A percentile compares a stretch with the other conserved stretches of the same genome.
Conservation (phyloP, 2,888 invertebrate genomes). For the Ochropleura leucogaster region DNA sequence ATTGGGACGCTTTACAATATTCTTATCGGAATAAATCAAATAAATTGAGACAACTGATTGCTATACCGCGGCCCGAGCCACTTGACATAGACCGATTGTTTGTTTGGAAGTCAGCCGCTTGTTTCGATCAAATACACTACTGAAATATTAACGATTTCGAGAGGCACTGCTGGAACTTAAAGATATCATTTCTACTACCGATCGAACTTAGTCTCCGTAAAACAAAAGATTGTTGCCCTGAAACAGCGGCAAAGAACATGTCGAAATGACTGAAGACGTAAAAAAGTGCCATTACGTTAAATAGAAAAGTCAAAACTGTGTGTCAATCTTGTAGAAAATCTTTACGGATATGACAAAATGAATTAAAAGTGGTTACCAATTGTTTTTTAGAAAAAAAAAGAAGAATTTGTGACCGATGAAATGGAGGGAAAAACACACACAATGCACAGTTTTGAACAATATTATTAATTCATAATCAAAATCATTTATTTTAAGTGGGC, state of each 20-base stretch:
- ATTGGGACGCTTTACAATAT: constrained; percentile 33
- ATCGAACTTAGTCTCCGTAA: not conserved
- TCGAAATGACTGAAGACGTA: not conserved
- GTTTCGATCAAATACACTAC: constrained; percentile 6
- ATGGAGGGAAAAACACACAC: not conserved
- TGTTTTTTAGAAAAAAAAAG: not conserved
- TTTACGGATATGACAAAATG: too few species aligned
- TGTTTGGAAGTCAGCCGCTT: constrained; percentile 19
- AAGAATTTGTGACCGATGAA: not conserved
- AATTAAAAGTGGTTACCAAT: not conserved
- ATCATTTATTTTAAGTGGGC: too few species aligned
- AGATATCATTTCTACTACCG: not conserved
- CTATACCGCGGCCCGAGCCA: constrained; percentile 5
- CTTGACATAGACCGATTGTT: constrained; percentile 35
- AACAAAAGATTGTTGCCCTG: not conserved
- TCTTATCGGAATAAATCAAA: constrained; percentile 54
- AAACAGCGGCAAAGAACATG: not conserved
- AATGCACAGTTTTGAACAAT: too few species aligned
- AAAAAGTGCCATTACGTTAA: not conserved
- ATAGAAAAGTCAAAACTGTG: not conserved
- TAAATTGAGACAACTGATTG: constrained; percentile 45
- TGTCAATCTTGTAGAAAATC: not conserved
- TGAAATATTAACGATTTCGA: constrained; percentile 13
- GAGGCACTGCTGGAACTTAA: not conserved
- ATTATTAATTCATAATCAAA: too few species aligned